Evolutionary conservation across 2,888 invertebrate genomes (phyloP), one percentile per base, ranked within the genome.

Genomic region (Gandaritis pyraliata): DNA sequence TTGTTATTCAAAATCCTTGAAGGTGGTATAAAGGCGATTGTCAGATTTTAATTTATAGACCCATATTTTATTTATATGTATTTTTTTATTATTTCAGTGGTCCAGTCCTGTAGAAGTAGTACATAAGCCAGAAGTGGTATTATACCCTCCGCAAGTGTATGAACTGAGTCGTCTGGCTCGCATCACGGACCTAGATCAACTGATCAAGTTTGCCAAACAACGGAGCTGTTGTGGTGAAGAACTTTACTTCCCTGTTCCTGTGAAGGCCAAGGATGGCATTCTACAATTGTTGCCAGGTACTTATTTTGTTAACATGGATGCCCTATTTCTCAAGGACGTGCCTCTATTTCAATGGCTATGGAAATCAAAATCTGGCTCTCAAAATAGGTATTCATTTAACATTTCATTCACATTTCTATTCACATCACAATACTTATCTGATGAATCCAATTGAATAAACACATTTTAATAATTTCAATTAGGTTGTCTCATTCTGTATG

Each of bases 101-200:
- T 87, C 89, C 45, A 85, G 85, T 12, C 95, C 96, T 0, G 74
- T 82, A 6, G 91, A 94, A 58, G 81, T 93, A 52, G 72, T 95
- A 59, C 73, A 84, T n/a, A 80, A 81, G 7, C 80, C 83, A 23
- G 79, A 91, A 62, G 74, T 94, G 18, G 77, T 85, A 57, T 75
- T 97, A 12, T 94, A 95, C 49, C 95, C 96, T 1, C 97, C 97
- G 0, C 97, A 97, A 83, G 82, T 93, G 53, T 97, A 97, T 79
- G 97, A 97, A 86, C 81, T 97, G 1, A 90, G 92, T 11, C 93
- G 95, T 52, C 84, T 96, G 23, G 81, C 92, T 0, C 92, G 93
- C 64, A 93, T 95, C 68, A 74, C 81, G 6, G 89, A 93, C 49
- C 81, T 95, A 51, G 92, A 94, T 2, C 77, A 94, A 54, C 83